These are phyloP conservation scores for Oreochromis tanganicae DNA, from an alignment of 2,113 vertebrate genomes.

Conservation along the genomic window DNA sequence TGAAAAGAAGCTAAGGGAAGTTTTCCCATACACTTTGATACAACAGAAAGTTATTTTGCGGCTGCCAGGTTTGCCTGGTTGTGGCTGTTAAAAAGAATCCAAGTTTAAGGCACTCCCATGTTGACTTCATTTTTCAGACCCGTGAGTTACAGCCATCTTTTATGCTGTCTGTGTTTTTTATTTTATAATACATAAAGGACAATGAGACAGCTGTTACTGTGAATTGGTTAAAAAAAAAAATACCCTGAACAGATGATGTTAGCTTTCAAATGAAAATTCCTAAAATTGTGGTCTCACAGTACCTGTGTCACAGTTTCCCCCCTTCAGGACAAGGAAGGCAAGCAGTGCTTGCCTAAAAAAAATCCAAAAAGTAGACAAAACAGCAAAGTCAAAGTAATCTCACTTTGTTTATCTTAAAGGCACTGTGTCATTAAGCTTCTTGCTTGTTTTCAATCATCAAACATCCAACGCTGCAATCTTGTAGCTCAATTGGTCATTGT, in stretches of 20 bases:
- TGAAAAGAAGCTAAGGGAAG: background rate
- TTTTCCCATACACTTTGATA: background rate
- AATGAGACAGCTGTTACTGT: background rate
- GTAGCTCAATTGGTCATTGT: background rate
- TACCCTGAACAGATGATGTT: background rate
- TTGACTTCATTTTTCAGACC: background rate
- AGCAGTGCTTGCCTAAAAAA: background rate
- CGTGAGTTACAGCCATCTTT: background rate
- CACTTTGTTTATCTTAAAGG: background rate
- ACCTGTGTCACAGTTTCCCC: background rate
- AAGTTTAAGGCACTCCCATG: background rate
- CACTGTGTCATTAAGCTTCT: background rate
- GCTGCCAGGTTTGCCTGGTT: background rate
- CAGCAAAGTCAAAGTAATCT: background rate
- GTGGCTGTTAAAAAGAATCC: background rate
- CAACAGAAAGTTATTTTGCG: accelerated
- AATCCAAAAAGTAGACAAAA: background rate
- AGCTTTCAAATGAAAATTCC: background rate
- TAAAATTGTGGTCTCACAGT: background rate
- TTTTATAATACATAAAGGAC: background rate
- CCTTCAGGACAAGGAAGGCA: background rate
- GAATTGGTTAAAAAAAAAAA: background rate
- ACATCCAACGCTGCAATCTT: background rate
- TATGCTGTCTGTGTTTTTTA: background rate
- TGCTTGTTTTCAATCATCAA: background rate